Evolutionary conservation across 2,797 vertebrate genomes (phyloP).

Genomic region (Danio aesculapii): DNA sequence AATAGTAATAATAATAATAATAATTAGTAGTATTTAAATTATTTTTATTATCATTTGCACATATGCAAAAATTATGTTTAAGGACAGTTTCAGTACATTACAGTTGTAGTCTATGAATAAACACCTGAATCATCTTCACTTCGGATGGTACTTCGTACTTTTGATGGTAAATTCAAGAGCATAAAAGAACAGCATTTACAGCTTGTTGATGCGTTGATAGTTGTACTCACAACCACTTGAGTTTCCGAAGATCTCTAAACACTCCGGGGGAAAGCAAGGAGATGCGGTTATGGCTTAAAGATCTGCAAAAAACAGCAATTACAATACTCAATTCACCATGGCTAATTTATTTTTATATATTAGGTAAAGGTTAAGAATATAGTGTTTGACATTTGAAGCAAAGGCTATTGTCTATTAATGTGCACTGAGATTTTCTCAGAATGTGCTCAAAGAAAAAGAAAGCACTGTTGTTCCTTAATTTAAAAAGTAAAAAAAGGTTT

Average conservation of each 20-base stretch:
- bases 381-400: neutral
- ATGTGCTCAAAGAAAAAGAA: neutral
- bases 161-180: neutral
- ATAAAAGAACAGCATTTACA: neutral
- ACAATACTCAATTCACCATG: neutral
- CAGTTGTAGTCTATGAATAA: neutral
- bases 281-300: constrained; percentile 75
- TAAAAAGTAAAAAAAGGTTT: too few relatives aligned
- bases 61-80: neutral
- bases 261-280: constrained; percentile 67
- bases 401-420: too few relatives aligned
- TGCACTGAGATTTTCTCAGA: neutral
- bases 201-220: neutral
- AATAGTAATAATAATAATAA: too few relatives aligned
- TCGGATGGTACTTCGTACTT: too few relatives aligned
- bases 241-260: constrained; percentile 71
- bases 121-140: neutral
- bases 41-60: neutral
- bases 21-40: too few relatives aligned
- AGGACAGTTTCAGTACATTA: neutral
- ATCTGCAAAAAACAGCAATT: constrained; percentile 57
- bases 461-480: neutral
- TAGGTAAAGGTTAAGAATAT: neutral
- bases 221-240: constrained; percentile 72
- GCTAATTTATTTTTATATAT: neutral